Conservation (phyloP, 1,140 invertebrate genomes). For the Harpegnathos saltator region DNA sequence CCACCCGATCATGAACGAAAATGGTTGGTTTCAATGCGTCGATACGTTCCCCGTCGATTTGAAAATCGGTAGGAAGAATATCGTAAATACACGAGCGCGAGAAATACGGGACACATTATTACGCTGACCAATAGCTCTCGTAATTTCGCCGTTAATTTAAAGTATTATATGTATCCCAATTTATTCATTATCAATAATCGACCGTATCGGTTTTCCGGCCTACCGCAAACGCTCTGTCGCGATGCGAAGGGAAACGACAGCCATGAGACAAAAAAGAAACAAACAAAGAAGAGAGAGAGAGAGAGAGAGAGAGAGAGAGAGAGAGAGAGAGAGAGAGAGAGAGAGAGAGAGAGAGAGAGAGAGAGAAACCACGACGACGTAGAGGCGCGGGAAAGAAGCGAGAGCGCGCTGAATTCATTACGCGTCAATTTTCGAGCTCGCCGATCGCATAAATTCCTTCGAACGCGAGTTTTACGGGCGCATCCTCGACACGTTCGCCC, state of each 20-base stretch:
- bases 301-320: too few relatives aligned
- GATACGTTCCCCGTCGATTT: constrained; percentile 19
- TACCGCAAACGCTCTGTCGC: not conserved
- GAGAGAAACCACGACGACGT: too few relatives aligned
- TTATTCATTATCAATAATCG: not conserved
- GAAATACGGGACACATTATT: too few relatives aligned
- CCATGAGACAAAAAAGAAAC: not conserved
- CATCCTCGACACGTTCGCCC: constrained; percentile 15
- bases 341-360: too few relatives aligned
- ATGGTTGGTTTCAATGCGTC: not conserved
- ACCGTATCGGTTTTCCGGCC: not conserved
- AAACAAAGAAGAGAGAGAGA: too few relatives aligned
- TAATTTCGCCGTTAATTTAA: constrained; percentile 20
- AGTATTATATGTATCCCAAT: constrained; percentile 9
- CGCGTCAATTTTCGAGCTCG: constrained; percentile 28
- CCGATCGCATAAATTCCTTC: constrained; percentile 24
- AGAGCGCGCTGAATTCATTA: constrained; percentile 9
- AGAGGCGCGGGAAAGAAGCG: not conserved
- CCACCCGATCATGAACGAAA: constrained; percentile 26
- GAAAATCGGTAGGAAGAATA: not conserved
- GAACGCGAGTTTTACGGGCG: constrained; percentile 38
- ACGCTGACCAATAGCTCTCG: too few relatives aligned
- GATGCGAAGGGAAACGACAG: not conserved
- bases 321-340: too few relatives aligned
- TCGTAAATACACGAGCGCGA: too few relatives aligned